Conservation (phyloP, 2,888 invertebrate species). For the Philonicus albiceps region DNA sequence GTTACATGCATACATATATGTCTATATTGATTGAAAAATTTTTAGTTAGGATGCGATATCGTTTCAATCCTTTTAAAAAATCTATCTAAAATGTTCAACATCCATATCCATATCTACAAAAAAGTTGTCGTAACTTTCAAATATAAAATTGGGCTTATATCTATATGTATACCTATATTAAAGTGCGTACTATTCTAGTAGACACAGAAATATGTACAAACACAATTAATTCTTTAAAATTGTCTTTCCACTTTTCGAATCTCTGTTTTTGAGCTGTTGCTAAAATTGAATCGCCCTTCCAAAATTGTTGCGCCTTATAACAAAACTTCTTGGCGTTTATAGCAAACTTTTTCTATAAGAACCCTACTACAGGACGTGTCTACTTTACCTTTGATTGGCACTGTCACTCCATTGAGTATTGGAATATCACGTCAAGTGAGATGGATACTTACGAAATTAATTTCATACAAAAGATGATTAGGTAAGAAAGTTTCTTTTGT, state of each 20-base stretch:
- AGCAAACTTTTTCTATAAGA: not conserved
- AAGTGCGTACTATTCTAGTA: too few relatives aligned
- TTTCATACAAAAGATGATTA: conserved; percentile 1
- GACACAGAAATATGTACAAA: too few relatives aligned
- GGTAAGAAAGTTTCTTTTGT: conserved; percentile 5
- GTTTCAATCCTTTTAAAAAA: too few relatives aligned
- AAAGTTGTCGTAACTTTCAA: too few relatives aligned
- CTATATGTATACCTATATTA: too few relatives aligned
- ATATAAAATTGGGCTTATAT: too few relatives aligned
- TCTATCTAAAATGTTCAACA: too few relatives aligned
- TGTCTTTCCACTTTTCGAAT: not conserved
- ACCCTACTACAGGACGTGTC: not conserved
- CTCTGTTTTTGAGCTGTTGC: not conserved
- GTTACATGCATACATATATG: too few relatives aligned
- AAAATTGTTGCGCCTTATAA: not conserved
- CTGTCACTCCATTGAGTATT: not conserved
- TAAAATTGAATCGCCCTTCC: not conserved
- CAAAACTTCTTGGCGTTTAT: not conserved
- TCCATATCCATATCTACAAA: too few relatives aligned
- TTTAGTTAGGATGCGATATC: too few relatives aligned
- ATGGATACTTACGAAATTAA: not conserved
- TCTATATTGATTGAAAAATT: too few relatives aligned
- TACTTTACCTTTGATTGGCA: not conserved
- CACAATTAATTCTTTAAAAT: not conserved
- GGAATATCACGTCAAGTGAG: not conserved